phyloP scores from a whole-genome alignment of 2,888 invertebrate genomes.

The Mythimna impura region DNA sequence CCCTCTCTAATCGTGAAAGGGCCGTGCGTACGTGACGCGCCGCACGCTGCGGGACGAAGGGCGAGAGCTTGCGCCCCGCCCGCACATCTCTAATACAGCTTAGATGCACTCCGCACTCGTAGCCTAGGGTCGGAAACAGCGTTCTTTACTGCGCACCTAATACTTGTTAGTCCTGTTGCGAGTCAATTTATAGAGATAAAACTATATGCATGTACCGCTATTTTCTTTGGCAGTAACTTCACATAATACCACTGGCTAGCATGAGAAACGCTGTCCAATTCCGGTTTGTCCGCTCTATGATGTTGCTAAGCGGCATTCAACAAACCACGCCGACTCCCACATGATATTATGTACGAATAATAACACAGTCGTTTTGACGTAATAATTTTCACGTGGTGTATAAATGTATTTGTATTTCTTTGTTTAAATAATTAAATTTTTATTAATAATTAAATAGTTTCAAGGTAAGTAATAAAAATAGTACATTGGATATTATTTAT shows the following conservation, averaged over 20 bases:
- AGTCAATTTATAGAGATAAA: slow-evolving; percentile 75
- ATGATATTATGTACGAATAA: slow-evolving; percentile 67
- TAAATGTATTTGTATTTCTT: slow-evolving; percentile 7
- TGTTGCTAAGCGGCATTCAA: slow-evolving; percentile 78
- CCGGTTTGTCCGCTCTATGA: slow-evolving; percentile 84
- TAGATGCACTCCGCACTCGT: slow-evolving; percentile 83
- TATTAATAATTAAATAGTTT: neutral
- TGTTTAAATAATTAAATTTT: neutral
- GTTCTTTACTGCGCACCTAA: slow-evolving; percentile 71
- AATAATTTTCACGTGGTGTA: slow-evolving; percentile 58
- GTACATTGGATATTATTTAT: neutral
- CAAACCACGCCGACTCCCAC: slow-evolving; percentile 70
- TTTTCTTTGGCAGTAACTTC: slow-evolving; percentile 67
- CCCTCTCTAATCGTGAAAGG: slow-evolving; percentile 79
- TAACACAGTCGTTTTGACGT: slow-evolving; percentile 76
- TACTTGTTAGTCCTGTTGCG: slow-evolving; percentile 67
- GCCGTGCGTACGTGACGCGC: slow-evolving; percentile 86
- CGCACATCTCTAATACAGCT: slow-evolving; percentile 78
- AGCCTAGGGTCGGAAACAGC: slow-evolving; percentile 79
- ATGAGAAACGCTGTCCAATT: slow-evolving; percentile 77
- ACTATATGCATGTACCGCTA: slow-evolving; percentile 74
- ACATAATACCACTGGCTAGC: slow-evolving; percentile 70
- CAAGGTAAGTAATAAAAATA: neutral
- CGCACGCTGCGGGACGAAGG: slow-evolving; percentile 73
- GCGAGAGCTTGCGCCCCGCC: slow-evolving; percentile 74